Percentiles rank a stretch among this genome's conserved stretches.
These are phyloP conservation scores for Oryzias woworae DNA, from an alignment of 2,113 vertebrate genomes.

Conservation along the genomic window DNA sequence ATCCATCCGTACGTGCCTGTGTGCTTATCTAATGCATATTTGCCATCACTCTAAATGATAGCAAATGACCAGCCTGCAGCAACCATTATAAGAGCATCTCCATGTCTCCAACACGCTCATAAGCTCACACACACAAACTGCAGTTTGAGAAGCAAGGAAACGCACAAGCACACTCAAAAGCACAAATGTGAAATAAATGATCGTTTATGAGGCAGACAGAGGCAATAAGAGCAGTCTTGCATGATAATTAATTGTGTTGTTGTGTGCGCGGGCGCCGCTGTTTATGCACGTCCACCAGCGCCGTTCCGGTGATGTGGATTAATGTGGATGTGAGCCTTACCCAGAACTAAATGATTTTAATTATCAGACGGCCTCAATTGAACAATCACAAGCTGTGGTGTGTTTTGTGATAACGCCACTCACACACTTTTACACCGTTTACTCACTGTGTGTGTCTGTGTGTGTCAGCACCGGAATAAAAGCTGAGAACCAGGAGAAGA, in stretches of 20 bases:
- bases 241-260: slow-evolving; percentile 63
- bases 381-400: slow-evolving; percentile 46
- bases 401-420: slow-evolving; percentile 29
- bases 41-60: slow-evolving; percentile 73
- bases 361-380: slow-evolving; percentile 63
- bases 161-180: slow-evolving; percentile 53
- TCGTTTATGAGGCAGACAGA: slow-evolving; percentile 66
- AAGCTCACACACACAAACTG: slow-evolving; percentile 9
- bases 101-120: slow-evolving; percentile 28
- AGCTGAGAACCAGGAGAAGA: too few relatives aligned
- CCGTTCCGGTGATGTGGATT: slow-evolving; percentile 59
- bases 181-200: slow-evolving; percentile 70
- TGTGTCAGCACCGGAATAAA: neutral
- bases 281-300: slow-evolving; percentile 8
- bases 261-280: slow-evolving; percentile 13
- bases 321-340: slow-evolving; percentile 64
- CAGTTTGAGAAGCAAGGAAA: slow-evolving; percentile 62
- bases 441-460: neutral
- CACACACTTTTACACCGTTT: slow-evolving; percentile 8
- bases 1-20: slow-evolving; percentile 11
- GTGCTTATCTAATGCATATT: slow-evolving; percentile 61
- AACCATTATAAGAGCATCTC: slow-evolving; percentile 63
- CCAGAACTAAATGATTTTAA: slow-evolving; percentile 70
- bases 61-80: slow-evolving; percentile 74
- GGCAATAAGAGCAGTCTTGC: slow-evolving; percentile 68